Base-by-base conservation (phyloP, 2,113 vertebrate genomes). In the Coptodon rendalli region DNA sequence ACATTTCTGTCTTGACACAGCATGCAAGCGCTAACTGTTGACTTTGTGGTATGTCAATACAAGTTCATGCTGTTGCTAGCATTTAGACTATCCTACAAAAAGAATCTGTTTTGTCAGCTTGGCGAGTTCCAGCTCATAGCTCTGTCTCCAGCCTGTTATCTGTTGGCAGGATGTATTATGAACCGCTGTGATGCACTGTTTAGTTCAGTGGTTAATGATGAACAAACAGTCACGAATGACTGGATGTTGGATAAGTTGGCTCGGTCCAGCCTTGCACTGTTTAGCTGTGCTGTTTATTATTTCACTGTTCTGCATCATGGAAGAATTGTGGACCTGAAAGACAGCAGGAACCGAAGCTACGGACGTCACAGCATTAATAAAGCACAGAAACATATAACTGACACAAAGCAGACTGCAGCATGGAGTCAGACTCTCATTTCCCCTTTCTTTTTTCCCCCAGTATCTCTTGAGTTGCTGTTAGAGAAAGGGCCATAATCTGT, bases 21-120 rank as follows among this genome's bases (percentile, higher is more conserved):
- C 61, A 52, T 11, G 5, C 8, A 22, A 66, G 82, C 0, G 57
- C 89, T 40, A 81, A 87, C 87, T 89, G 93, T 94, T 94, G 93
- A 53, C 84, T 91, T 83, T 89, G 89, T 19, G 27, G 71, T 43
- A 5, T 89, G 87, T 94, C 93, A 95, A 92, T 81, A 93, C 1
- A 29, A 14, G 78, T 50, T 82, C 81, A 43, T 54, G 76, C 83
- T 86, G 87, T 87, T 76, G 34, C 79, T n/a, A 50, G 53, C 82
- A 84, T 89, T 90, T 83, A 80, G 68, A 80, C 80, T 71, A 86
- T 87, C 79, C 80, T 11, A 61, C 19, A 82, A 82, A 91, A 89
- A 87, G 63, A 79, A 86, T 91, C 66, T 81, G 29, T 91, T 93
- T 85, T 85, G 81, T 82, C 82, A 59, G 53, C 17, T 36, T 68